Evolutionary conservation across 53 echinoderm and acorn worm genomes (phyloP).

Genomic region (Apostichopus leukothele): DNA sequence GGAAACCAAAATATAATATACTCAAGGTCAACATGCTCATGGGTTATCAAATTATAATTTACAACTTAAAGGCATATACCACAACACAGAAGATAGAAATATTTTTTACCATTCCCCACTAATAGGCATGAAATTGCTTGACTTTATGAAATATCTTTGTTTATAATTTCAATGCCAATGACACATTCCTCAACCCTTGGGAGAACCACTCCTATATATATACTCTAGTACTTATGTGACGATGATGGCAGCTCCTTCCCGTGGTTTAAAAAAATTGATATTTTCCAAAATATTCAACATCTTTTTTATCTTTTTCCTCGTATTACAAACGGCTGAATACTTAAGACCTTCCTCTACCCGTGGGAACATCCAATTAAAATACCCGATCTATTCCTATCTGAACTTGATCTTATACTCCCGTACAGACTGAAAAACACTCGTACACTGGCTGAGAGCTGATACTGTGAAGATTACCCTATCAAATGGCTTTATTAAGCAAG

Average conservation of each 20-base stretch:
- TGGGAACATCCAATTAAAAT: slow-evolving; percentile 38
- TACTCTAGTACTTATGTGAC: neutral
- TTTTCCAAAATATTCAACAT: neutral
- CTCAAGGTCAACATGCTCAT: too few species aligned
- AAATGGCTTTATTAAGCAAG: slow-evolving; percentile 18
- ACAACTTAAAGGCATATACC: too few species aligned
- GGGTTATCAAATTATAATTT: too few species aligned
- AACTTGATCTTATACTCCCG: slow-evolving; percentile 22
- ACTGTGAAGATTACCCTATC: slow-evolving; percentile 13
- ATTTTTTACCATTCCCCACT: neutral
- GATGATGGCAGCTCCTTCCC: neutral
- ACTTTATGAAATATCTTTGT: neutral
- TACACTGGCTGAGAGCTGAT: neutral
- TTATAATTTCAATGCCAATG: neutral
- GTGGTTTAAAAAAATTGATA: neutral
- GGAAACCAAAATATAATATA: too few species aligned
- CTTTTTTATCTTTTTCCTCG: neutral
- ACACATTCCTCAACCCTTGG: neutral
- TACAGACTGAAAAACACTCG: neutral
- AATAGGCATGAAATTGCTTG: slow-evolving; percentile 17
- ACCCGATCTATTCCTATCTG: slow-evolving; percentile 22
- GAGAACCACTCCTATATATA: neutral
- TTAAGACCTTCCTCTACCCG: slow-evolving; percentile 17
- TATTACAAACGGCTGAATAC: neutral
- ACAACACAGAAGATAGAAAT: too few species aligned